Evolutionary conservation across 1,140 invertebrate genomes (phyloP).

Genomic region (Piezodorus guildinii): DNA sequence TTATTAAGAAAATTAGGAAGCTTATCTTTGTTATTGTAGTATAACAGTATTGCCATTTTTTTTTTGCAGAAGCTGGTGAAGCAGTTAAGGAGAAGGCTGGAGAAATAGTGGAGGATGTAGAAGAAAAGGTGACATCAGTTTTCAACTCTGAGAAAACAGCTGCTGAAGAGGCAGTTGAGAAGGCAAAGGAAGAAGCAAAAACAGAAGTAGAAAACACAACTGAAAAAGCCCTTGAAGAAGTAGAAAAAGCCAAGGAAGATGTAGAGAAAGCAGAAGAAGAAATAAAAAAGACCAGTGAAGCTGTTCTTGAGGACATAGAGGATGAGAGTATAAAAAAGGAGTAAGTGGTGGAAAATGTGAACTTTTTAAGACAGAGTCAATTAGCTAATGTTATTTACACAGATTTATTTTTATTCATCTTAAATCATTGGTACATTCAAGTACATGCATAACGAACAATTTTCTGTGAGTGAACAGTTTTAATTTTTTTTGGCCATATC

Average conservation of each 20-base stretch:
- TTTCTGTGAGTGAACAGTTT: too few species aligned
- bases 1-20: too few species aligned
- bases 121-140: conserved; percentile 19
- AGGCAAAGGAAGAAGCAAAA: conserved; percentile 7
- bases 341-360: conserved; percentile 12
- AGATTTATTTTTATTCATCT: too few species aligned
- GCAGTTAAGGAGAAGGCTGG: conserved; percentile 19
- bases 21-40: too few species aligned
- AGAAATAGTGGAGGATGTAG: conserved; percentile 19
- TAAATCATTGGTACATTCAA: too few species aligned
- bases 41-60: background rate
- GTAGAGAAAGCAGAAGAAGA: conserved; percentile 10
- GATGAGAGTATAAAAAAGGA: background rate
- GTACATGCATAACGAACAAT: too few species aligned
- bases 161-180: conserved; percentile 2
- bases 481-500: too few species aligned
- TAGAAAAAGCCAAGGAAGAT: conserved; percentile 6
- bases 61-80: conserved; percentile 20
- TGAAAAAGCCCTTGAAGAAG: background rate
- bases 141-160: background rate
- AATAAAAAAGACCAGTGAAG: background rate
- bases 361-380: conserved; percentile 6
- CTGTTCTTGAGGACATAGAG: conserved; percentile 2
- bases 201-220: background rate
- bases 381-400: too few species aligned